Base-by-base conservation (phyloP, 2,888 invertebrate species). In the Drosophila melanocephala region DNA sequence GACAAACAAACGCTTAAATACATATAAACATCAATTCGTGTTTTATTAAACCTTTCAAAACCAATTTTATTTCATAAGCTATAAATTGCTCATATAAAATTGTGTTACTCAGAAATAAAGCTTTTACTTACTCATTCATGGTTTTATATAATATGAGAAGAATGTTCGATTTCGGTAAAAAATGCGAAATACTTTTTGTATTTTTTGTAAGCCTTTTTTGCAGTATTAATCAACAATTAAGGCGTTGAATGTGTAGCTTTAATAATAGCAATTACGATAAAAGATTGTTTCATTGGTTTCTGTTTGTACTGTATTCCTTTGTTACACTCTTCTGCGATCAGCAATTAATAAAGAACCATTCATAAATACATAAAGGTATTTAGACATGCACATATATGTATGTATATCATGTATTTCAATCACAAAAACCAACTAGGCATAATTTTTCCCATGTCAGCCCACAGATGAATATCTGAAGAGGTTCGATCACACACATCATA, bases 391-490 rank as follows among this genome's bases (percentile, higher is more conserved):
- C 35, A 26, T 26, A 57, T 22, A n/a, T 19, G 3, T n/a, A 16
- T 26, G 12, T 56, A 28, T 56, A 26, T 19, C 35, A 55, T 52
- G 52, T 3, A 33, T 35, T 6, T 3, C n/a, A 42, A 16, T n/a
- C 6, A 35, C 28, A 1, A 35, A n/a, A 42, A 14, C 14, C 26
- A 62, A 59, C 52, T 53, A 50, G 19, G 50, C 62, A 68, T 63
- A 42, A 77, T 32, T 56, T 82, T 85, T 85, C 81, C 77, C 88
- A 83, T 77, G 75, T 37, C 72, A 59, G 76, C 30, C 68, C 71
- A 69, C 35, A 90, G 90, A 88, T 90, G 67, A 62, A 58, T 85
- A 87, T 90, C 90, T 72, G 7, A 56, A 72, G 81, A 77, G 63
- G 74, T 83, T 82, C 85, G 80, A 87, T 84, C 89, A 72, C 73